These are phyloP conservation scores for Halcyon badia DNA, from an alignment of 2,797 vertebrate species.

Conservation along the genomic window DNA sequence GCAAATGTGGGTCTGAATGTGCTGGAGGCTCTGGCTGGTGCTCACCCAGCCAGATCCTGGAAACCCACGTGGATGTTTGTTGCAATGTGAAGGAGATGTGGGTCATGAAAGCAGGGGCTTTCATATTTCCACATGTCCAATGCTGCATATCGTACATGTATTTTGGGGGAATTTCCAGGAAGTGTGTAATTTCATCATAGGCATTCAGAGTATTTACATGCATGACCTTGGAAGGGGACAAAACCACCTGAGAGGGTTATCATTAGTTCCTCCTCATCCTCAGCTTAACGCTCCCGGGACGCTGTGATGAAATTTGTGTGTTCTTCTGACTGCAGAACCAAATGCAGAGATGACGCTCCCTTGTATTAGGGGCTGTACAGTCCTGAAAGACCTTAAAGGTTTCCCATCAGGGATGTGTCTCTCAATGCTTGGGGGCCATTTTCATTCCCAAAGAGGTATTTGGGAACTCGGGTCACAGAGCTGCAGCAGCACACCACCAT, in stretches of 20 bases:
- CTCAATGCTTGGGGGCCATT: not conserved
- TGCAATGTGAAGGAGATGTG: not conserved
- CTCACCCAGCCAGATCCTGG: not conserved
- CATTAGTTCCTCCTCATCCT: not conserved
- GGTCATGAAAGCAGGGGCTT: not conserved
- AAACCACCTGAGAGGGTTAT: not conserved
- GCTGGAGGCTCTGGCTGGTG: not conserved
- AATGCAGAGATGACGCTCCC: not conserved
- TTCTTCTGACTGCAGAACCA: not conserved
- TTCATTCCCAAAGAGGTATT: not conserved
- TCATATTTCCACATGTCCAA: accelerated
- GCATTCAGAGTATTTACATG: not conserved
- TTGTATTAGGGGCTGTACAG: not conserved
- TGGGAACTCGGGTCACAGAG: not conserved
- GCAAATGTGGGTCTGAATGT: not conserved
- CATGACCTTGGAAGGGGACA: not conserved
- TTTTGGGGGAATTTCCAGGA: not conserved
- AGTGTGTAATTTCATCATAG: not conserved
- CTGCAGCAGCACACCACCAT: not conserved
- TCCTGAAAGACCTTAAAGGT: not conserved
- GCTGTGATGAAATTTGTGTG: not conserved
- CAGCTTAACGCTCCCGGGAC: not conserved
- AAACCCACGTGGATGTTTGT: not conserved
- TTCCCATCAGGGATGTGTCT: not conserved
- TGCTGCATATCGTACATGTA: not conserved